Evolutionary conservation across 2,888 invertebrate species (phyloP), one percentile per base, ranked within the genome.

Genomic region (Papilio protenor): DNA sequence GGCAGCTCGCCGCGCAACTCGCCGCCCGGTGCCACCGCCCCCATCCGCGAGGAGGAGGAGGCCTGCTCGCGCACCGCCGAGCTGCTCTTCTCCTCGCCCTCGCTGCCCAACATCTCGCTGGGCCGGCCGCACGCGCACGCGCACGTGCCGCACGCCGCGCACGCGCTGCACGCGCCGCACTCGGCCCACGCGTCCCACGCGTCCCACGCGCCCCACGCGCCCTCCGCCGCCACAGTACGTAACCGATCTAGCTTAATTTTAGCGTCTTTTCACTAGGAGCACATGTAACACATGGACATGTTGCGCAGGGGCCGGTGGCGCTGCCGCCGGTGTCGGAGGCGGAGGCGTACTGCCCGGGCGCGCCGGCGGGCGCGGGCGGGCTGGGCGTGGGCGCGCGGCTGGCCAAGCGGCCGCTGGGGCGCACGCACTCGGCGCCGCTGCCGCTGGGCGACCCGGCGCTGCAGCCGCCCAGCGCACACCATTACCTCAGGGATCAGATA

Each of bases 31-130:
- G 84, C 95, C 90, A 95, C 91, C 92, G 96, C 97, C 40, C 97
- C 97, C 83, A 97, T 97, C 86, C 97, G 97, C 91, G 97, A 97
- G 88, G 98, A 98, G 92, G 97, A 97, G 88, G 97, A 98, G 92
- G 88, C 96, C 95, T 86, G 96, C 94, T 88, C 96, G 95, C 90
- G 97, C 80, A 92, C 97, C 94, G 95, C 97, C 95, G 92, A 97
- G 95, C 92, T 97, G 80, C 96, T 99, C 81, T 99, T 99, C 95
- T 98, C 98, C 85, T 98, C 98, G 85, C 99, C 99, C 78, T 99
- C 99, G 86, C 97, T 99, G 97, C 99, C 99, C 87, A 99, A 99
- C 95, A 99, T 99, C 90, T 98, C 98, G 80, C 95, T 99, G 85
- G 99, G 98, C 78, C 96, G 98, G 85, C 98, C 98, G 82, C 96